phyloP scores from a whole-genome alignment of 1,140 invertebrate species.

The Sycophaga agraensis region DNA sequence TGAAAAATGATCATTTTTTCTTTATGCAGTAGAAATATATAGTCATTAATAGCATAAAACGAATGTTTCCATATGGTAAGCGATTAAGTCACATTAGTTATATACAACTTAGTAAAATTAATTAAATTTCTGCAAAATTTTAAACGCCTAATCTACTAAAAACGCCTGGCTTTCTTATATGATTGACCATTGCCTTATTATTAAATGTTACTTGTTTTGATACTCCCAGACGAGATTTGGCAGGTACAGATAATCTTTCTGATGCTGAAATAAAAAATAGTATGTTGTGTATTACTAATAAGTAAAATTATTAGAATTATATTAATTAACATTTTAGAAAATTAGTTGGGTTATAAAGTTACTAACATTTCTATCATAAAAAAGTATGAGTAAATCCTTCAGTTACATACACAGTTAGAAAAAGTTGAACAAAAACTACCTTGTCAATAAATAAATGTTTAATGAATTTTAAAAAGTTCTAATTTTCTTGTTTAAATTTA shows the following conservation, averaged over 20 bases:
- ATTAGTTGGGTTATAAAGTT: too few relatives aligned
- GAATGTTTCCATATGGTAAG: slow-evolving; percentile 1
- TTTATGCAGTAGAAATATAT: neutral
- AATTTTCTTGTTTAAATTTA: neutral
- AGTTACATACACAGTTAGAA: too few relatives aligned
- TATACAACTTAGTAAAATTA: slow-evolving; percentile 33
- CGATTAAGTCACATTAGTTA: slow-evolving; percentile 8
- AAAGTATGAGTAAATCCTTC: too few relatives aligned
- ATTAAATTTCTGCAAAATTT: slow-evolving; percentile 29
- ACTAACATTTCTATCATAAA: too few relatives aligned
- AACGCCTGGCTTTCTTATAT: slow-evolving; percentile 47
- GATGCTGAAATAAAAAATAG: slow-evolving; percentile 44
- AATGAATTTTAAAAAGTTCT: slow-evolving; percentile 10
- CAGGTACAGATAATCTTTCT: slow-evolving; percentile 44
- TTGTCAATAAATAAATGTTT: too few relatives aligned
- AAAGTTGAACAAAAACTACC: too few relatives aligned
- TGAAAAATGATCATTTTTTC: neutral
- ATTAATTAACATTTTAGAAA: too few relatives aligned
- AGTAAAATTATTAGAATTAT: too few relatives aligned
- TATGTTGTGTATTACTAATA: too few relatives aligned
- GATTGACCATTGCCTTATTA: slow-evolving; percentile 44
- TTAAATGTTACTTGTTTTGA: slow-evolving; percentile 56
- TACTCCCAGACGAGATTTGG: slow-evolving; percentile 51
- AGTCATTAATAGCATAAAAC: too few relatives aligned
- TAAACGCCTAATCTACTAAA: slow-evolving; percentile 54